Percentiles rank a stretch among this genome's conserved stretches.
Conservation (phyloP, 2,797 vertebrate genomes). For the Cercopithecus neglectus region DNA sequence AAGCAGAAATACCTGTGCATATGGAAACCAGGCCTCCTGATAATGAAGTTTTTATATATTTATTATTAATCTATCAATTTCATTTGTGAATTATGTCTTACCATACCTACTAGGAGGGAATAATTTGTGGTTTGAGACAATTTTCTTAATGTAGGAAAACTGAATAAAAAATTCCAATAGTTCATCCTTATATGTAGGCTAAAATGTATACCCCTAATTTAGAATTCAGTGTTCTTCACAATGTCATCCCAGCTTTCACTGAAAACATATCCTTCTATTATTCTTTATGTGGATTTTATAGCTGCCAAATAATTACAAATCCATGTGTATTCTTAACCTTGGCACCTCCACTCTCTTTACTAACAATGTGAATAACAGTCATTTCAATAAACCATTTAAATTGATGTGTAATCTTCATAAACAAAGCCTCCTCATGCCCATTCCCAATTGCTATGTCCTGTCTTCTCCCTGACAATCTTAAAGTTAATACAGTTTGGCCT, state of each 20-base stretch:
- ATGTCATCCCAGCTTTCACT: neutral
- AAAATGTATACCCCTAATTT: neutral
- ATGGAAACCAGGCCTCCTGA: neutral
- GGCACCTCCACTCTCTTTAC: neutral
- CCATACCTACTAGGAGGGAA: neutral
- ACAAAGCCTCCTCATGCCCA: neutral
- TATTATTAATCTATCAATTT: neutral
- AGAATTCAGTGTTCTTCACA: neutral
- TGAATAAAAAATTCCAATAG: neutral
- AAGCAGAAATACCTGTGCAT: neutral
- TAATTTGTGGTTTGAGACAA: neutral
- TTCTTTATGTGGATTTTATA: conserved; percentile 33
- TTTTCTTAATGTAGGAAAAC: neutral
- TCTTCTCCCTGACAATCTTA: neutral
- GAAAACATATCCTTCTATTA: neutral
- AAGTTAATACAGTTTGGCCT: neutral
- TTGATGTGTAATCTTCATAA: neutral
- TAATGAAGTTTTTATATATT: neutral
- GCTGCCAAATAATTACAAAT: neutral
- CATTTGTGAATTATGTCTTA: neutral
- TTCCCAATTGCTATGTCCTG: neutral
- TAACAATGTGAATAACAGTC: neutral
- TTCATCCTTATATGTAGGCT: neutral
- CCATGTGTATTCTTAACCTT: neutral
- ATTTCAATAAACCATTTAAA: conserved; percentile 50